A percentile compares a stretch with the other conserved stretches of the same genome.
phyloP scores from a whole-genome alignment of 2,113 vertebrate species.

The Tachysurus fulvidraco region DNA sequence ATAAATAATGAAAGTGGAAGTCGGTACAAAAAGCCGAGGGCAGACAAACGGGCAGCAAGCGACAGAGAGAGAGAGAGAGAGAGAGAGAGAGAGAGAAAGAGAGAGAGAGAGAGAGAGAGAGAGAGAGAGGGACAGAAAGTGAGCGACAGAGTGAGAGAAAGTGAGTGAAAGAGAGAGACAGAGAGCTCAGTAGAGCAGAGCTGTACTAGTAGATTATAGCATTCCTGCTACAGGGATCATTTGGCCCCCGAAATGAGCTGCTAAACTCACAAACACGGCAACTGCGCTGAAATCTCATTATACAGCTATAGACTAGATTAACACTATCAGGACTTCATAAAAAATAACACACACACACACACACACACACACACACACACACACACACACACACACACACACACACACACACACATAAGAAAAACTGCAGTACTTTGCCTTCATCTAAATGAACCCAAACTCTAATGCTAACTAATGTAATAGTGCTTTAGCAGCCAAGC shows the following conservation, averaged over 20 bases:
- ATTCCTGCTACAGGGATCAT: conserved; percentile 50
- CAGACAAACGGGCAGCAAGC: neutral
- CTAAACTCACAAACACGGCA: conserved; percentile 46
- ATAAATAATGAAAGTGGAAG: conserved; percentile 55
- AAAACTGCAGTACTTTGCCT: conserved; percentile 41
- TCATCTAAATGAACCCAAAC: conserved; percentile 47
- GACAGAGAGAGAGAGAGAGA: neutral
- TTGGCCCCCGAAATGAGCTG: conserved; percentile 49
- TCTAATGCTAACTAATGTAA: conserved; percentile 49
- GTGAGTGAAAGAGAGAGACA: neutral
- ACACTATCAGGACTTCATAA: conserved; percentile 53
- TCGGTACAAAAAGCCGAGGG: conserved; percentile 55
- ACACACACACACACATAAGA: no score
- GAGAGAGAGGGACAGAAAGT: conserved; percentile 4
- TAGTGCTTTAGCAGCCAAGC: conserved; percentile 45
- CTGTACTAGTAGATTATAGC: conserved; percentile 49
- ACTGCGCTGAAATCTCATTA: conserved; percentile 48
- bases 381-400: no score
- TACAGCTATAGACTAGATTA: conserved; percentile 53
- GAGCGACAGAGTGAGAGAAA: conserved; percentile 7
- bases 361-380: neutral
- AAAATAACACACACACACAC: neutral
- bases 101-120: neutral
- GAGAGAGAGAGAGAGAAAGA: conserved; percentile 15
- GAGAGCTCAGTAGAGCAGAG: conserved; percentile 38